Conservation (phyloP, 2,797 vertebrate genomes). For the Alcedo quadribrachys region DNA sequence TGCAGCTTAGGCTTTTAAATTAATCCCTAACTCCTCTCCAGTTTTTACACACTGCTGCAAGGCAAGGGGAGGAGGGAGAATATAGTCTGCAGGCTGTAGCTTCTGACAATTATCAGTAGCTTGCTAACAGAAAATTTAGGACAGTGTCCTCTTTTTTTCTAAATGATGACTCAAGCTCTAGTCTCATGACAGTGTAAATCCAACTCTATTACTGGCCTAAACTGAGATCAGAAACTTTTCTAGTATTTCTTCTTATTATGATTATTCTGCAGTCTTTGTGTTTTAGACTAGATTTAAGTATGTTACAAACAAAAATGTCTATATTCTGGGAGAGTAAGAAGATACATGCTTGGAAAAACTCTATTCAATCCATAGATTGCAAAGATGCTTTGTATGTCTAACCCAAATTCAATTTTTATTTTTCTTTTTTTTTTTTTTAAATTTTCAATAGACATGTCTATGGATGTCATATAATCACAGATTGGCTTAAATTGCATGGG, state of each 20-base stretch:
- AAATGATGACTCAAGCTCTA: neutral
- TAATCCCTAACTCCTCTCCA: neutral
- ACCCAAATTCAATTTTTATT: neutral
- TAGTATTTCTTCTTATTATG: neutral
- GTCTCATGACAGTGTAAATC: neutral
- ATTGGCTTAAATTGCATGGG: too few relatives aligned
- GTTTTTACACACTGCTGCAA: neutral
- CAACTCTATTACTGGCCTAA: neutral
- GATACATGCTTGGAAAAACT: neutral
- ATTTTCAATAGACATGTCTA: neutral
- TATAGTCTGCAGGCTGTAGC: neutral
- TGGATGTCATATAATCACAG: too few relatives aligned
- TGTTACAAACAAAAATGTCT: neutral
- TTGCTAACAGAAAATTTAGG: neutral
- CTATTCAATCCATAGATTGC: neutral
- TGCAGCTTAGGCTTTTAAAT: conserved; percentile 27
- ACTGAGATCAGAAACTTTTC: neutral
- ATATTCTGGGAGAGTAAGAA: neutral
- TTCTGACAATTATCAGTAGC: neutral
- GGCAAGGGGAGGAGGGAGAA: neutral
- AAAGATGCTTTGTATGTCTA: neutral
- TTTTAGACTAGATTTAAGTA: neutral
- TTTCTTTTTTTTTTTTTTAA: neutral
- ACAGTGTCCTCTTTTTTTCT: neutral
- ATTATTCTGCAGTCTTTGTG: neutral